Evolutionary conservation across 2,797 vertebrate genomes (phyloP).

Genomic region (Gambelia wislizenii): DNA sequence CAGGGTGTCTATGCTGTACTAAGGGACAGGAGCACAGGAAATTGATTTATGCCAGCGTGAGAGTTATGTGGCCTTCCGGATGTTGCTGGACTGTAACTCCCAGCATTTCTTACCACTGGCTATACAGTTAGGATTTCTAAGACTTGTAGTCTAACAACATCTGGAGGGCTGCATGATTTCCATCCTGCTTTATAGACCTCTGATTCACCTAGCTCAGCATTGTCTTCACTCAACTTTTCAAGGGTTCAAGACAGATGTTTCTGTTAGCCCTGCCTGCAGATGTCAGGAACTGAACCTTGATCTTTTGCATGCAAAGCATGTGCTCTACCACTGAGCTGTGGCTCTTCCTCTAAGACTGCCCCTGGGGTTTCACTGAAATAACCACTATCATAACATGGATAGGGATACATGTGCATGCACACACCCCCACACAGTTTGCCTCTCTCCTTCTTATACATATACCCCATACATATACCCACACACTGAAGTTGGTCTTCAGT

Average conservation of each 20-base stretch:
- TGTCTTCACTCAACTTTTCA: neutral
- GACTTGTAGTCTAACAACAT: too few species aligned
- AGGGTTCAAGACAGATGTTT: neutral
- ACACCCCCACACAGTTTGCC: neutral
- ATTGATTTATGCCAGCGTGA: neutral
- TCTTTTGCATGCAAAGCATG: neutral
- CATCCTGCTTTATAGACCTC: neutral
- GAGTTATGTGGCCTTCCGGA: too few species aligned
- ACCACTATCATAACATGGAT: neutral
- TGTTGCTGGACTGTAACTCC: too few species aligned
- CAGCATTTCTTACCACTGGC: too few species aligned
- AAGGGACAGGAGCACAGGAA: neutral
- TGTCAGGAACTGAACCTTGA: neutral
- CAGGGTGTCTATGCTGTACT: neutral
- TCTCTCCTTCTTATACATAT: neutral
- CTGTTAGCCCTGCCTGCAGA: neutral
- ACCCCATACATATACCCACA: neutral
- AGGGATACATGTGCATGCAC: neutral
- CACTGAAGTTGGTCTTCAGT: slow-evolving; percentile 12
- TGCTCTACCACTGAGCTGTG: neutral
- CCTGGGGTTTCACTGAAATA: slow-evolving; percentile 10
- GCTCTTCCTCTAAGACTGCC: neutral
- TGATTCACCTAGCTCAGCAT: neutral
- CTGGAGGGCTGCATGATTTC: too few species aligned
- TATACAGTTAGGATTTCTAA: too few species aligned